A percentile compares a stretch with the other conserved stretches of the same genome.
phyloP scores from a whole-genome alignment of 2,797 vertebrate species.

The Pseudopleuronectes americanus region DNA sequence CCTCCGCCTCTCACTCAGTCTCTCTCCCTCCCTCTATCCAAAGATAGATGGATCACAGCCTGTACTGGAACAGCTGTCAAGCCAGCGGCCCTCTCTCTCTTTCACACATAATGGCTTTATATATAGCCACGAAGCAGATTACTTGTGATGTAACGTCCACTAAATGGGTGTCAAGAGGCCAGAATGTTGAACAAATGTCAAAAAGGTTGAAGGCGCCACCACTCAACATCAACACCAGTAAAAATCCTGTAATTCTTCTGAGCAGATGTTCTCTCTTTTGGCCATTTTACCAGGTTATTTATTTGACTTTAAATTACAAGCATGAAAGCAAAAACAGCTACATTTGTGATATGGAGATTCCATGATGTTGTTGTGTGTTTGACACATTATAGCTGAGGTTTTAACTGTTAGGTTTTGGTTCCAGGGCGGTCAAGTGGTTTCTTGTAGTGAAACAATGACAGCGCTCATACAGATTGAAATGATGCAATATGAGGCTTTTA shows the following conservation, averaged over 20 bases:
- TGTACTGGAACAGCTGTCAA: conserved; percentile 62
- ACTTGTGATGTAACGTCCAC: conserved; percentile 65
- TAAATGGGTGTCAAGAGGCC: conserved; percentile 42
- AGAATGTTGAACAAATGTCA: conserved; percentile 28
- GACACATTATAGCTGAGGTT: conserved; percentile 4
- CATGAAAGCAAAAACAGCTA: no score
- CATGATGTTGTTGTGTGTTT: background rate
- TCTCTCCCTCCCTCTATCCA: conserved; percentile 24
- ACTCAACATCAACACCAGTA: conserved; percentile 4
- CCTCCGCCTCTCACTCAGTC: background rate
- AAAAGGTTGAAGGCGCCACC: conserved; percentile 32
- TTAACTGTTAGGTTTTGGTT: background rate
- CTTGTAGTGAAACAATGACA: background rate
- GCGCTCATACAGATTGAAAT: background rate
- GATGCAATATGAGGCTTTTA: conserved; percentile 22
- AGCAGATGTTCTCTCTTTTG: background rate
- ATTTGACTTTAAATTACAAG: no score
- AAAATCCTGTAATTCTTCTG: background rate
- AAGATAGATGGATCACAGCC: conserved; percentile 51
- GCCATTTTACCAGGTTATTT: no score
- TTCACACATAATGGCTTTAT: conserved; percentile 67
- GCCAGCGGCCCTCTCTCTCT: conserved; percentile 41
- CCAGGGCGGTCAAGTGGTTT: background rate
- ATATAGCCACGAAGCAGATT: conserved; percentile 64
- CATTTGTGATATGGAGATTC: background rate